phyloP scores from a whole-genome alignment of 1,140 invertebrate species.

The Trichomalopsis sarcophagae region DNA sequence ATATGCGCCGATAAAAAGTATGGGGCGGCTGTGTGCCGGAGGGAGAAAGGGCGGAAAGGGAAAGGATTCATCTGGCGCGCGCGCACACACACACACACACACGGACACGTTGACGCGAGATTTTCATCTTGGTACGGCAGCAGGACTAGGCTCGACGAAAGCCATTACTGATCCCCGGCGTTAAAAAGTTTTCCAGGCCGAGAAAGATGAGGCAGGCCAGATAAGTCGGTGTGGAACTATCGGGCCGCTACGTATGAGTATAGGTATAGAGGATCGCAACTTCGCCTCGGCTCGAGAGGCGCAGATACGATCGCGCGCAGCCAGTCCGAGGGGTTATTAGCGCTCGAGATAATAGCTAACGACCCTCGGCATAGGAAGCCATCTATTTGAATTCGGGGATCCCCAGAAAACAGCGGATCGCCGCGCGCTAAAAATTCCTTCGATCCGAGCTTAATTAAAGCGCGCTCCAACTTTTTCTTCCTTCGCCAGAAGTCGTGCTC shows the following conservation, averaged over 20 bases:
- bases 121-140: constrained; percentile 24
- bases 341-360: constrained; percentile 57
- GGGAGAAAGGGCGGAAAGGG: not conserved
- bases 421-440: constrained; percentile 2
- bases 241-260: too few species aligned
- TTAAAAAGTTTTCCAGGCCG: constrained; percentile 31
- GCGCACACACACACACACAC: not conserved
- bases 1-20: constrained; percentile 4
- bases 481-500: too few species aligned
- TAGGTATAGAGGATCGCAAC: not conserved
- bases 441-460: constrained; percentile 17
- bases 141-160: constrained; percentile 1
- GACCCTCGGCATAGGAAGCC: constrained; percentile 55
- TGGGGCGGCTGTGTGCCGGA: not conserved
- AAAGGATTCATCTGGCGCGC: not conserved
- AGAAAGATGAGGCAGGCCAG: constrained; percentile 11
- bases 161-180: constrained; percentile 4
- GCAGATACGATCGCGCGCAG: constrained; percentile 58
- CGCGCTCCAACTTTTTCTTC: not conserved
- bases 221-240: constrained; percentile 2
- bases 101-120: not conserved
- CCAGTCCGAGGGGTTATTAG: constrained; percentile 53
- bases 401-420: not conserved
- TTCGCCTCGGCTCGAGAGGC: constrained; percentile 12
- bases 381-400: constrained; percentile 59